A percentile compares a stretch with the other conserved stretches of the same genome.
phyloP scores from a whole-genome alignment of 2,113 vertebrate genomes.

The Emydocephalus ijimae region DNA sequence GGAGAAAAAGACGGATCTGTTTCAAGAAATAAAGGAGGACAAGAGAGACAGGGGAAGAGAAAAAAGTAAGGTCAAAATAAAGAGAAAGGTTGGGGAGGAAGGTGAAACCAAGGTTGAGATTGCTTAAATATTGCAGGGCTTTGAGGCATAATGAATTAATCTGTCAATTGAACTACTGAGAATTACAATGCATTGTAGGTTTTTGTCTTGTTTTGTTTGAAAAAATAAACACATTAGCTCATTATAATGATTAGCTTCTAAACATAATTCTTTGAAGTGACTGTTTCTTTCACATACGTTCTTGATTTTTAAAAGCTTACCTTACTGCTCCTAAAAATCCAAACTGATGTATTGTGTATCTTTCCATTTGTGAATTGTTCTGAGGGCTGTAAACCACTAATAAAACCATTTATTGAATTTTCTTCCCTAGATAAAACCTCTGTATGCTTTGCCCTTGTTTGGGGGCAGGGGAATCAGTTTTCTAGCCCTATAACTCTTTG shows the following conservation, averaged over 20 bases:
- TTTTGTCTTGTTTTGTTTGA: background rate
- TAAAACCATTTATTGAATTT: background rate
- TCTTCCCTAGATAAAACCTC: background rate
- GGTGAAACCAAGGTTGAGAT: background rate
- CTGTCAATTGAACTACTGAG: background rate
- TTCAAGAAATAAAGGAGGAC: background rate
- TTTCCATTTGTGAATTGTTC: background rate
- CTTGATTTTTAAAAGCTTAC: slow-evolving; percentile 17
- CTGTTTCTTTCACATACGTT: background rate
- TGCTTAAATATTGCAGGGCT: background rate
- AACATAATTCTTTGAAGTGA: background rate
- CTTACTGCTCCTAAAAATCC: slow-evolving; percentile 32
- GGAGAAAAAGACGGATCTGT: background rate
- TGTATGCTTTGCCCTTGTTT: slow-evolving; percentile 15
- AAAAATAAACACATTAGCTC: background rate
- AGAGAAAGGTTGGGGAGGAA: background rate
- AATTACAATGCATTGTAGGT: background rate
- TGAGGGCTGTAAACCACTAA: background rate
- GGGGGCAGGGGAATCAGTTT: slow-evolving; percentile 25
- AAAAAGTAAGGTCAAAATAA: background rate
- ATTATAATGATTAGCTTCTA: background rate
- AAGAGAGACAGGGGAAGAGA: background rate
- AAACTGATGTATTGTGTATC: background rate
- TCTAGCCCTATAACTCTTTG: slow-evolving; percentile 26
- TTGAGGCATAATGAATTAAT: background rate